Percentiles rank a stretch among this genome's conserved stretches.
phyloP scores from a whole-genome alignment of 2,888 invertebrate species.

The Campoletis raptor region DNA sequence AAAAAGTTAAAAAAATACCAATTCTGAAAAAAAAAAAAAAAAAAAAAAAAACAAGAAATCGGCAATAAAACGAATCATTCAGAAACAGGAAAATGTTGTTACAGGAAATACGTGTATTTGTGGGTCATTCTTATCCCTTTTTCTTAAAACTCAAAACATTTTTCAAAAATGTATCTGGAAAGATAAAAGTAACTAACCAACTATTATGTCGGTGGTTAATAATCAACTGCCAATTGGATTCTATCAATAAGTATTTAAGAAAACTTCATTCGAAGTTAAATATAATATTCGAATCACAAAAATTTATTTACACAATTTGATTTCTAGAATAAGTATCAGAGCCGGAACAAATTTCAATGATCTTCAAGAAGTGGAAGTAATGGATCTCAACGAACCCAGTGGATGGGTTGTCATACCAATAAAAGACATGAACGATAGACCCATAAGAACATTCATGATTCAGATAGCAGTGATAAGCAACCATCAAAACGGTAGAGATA shows the following conservation, averaged over 20 bases:
- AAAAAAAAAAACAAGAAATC: too few relatives aligned
- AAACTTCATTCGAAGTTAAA: not conserved
- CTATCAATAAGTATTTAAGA: not conserved
- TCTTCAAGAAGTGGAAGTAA: conserved; percentile 97
- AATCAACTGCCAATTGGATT: not conserved
- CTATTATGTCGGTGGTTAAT: too few relatives aligned
- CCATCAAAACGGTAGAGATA: conserved; percentile 99
- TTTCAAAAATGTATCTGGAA: not conserved
- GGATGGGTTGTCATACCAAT: conserved; percentile 98
- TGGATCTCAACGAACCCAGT: conserved; percentile 96
- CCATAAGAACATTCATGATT: conserved; percentile 97
- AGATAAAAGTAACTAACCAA: not conserved
- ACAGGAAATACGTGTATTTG: too few relatives aligned
- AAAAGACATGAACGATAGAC: conserved; percentile 94
- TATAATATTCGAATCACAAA: not conserved
- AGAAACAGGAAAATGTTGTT: too few relatives aligned
- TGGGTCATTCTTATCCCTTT: too few relatives aligned
- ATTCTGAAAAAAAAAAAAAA: too few relatives aligned
- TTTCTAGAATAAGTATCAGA: conserved; percentile 92
- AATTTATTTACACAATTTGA: not conserved
- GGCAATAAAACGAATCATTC: too few relatives aligned
- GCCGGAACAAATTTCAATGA: conserved; percentile 99
- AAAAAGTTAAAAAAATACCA: too few relatives aligned
- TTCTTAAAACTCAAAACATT: too few relatives aligned
- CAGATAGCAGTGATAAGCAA: conserved; percentile 98